Evolutionary conservation across 2,888 invertebrate genomes (phyloP).

Genomic region (Melitaea athalia): DNA sequence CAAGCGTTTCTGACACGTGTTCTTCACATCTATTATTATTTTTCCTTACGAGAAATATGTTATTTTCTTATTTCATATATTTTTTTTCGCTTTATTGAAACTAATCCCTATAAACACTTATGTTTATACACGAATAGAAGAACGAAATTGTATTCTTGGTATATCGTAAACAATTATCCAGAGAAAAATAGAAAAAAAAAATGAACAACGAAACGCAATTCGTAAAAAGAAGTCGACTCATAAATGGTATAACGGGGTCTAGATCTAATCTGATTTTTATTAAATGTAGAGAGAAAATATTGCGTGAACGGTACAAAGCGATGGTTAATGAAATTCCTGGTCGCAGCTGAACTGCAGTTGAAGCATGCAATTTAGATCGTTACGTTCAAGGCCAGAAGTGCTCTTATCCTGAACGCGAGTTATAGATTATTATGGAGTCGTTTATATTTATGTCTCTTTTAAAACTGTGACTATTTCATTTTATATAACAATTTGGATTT

Average conservation of each 20-base stretch:
- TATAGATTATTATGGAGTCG: not conserved
- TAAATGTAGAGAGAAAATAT: slow-evolving; percentile 28
- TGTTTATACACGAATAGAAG: too few relatives aligned
- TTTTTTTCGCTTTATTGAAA: not conserved
- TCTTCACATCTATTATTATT: too few relatives aligned
- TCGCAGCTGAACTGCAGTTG: slow-evolving; percentile 21
- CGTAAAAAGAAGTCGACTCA: slow-evolving; percentile 3
- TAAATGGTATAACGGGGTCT: slow-evolving; percentile 1
- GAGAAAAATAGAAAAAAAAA: not conserved
- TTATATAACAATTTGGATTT: not conserved
- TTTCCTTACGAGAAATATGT: too few relatives aligned
- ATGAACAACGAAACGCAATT: not conserved
- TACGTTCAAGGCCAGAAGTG: slow-evolving; percentile 13
- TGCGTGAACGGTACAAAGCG: slow-evolving; percentile 24
- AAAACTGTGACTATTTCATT: not conserved
- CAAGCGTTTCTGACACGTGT: too few relatives aligned
- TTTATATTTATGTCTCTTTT: not conserved
- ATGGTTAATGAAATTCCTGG: slow-evolving; percentile 33
- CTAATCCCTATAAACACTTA: too few relatives aligned
- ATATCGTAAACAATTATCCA: not conserved
- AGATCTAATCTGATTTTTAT: slow-evolving; percentile 23
- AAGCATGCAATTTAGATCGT: slow-evolving; percentile 27
- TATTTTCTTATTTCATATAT: not conserved
- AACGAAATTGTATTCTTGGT: not conserved
- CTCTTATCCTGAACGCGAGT: not conserved